A percentile compares a stretch with the other conserved stretches of the same genome.
These are phyloP conservation scores for Sapajus apella DNA, from an alignment of 2,113 vertebrate genomes.

Conservation along the genomic window DNA sequence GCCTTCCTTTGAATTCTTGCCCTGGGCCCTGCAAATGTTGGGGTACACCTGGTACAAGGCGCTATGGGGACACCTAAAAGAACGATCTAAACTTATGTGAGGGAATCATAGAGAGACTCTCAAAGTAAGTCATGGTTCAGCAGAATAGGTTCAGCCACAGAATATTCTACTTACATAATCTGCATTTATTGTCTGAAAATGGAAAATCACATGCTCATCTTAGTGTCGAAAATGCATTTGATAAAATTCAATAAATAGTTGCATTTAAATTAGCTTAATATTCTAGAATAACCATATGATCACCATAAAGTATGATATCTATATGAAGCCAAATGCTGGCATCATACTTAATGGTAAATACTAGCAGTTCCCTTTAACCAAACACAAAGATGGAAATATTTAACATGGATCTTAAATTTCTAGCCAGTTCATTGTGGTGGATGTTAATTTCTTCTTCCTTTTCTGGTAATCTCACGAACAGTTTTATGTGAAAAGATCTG, in stretches of 20 bases:
- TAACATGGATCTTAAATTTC: neutral
- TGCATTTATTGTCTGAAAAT: neutral
- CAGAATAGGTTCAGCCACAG: neutral
- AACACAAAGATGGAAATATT: neutral
- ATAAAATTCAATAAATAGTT: neutral
- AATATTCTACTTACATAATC: neutral
- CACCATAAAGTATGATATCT: neutral
- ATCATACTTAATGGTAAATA: neutral
- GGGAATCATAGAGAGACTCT: neutral
- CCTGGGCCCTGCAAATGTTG: neutral
- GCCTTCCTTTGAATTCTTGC: constrained; percentile 27
- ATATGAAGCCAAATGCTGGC: neutral
- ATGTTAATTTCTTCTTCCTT: neutral
- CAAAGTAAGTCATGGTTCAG: neutral
- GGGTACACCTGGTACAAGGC: neutral
- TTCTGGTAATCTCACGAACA: neutral
- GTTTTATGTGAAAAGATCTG: neutral
- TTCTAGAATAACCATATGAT: neutral
- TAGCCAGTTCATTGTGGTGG: neutral
- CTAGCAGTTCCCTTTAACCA: neutral
- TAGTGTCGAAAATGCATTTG: neutral
- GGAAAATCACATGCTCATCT: neutral
- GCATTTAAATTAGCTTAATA: neutral
- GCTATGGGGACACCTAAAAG: neutral
- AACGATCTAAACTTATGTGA: neutral